Conservation (phyloP, 2,113 vertebrate species). For the Oceanites oceanicus region DNA sequence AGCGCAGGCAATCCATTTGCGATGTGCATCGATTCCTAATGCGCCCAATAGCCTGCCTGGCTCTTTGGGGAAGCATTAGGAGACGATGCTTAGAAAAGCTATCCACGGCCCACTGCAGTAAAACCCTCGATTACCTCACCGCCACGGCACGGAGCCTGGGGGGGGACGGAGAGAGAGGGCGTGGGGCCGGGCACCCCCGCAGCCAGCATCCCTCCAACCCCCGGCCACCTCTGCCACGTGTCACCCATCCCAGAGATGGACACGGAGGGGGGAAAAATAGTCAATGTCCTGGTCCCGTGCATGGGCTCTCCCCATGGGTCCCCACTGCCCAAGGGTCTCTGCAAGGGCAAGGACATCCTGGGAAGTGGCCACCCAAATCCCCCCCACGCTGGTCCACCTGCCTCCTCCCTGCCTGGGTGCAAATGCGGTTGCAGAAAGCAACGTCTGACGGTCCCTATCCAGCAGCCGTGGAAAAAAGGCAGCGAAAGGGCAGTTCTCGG, state of each 20-base stretch:
- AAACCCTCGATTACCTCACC: not conserved
- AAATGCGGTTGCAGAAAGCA: not conserved
- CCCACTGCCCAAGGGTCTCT: not conserved
- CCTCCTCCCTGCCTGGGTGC: not conserved
- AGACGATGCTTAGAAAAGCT: not conserved
- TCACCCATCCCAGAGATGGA: not conserved
- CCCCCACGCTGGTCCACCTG: rapidly evolving
- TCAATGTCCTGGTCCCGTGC: rapidly evolving
- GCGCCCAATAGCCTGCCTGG: not conserved
- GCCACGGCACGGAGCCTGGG: rapidly evolving
- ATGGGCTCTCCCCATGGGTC: not conserved
- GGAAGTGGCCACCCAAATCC: not conserved
- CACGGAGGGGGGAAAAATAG: rapidly evolving
- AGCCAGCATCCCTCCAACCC: not conserved
- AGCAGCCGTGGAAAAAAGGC: not conserved
- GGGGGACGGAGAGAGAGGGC: not conserved
- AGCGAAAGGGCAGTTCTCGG: not conserved
- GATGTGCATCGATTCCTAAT: constrained; percentile 52
- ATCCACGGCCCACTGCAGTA: not conserved
- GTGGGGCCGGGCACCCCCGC: not conserved
- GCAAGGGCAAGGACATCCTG: not conserved
- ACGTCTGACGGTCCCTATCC: rapidly evolving
- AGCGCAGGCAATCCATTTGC: not conserved
- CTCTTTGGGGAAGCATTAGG: constrained; percentile 14
- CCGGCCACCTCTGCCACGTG: not conserved